Percentiles rank a stretch among this genome's conserved stretches.
Evolutionary conservation across 2,888 invertebrate genomes (phyloP).

Genomic region (Meliscaeva auricollis): DNA sequence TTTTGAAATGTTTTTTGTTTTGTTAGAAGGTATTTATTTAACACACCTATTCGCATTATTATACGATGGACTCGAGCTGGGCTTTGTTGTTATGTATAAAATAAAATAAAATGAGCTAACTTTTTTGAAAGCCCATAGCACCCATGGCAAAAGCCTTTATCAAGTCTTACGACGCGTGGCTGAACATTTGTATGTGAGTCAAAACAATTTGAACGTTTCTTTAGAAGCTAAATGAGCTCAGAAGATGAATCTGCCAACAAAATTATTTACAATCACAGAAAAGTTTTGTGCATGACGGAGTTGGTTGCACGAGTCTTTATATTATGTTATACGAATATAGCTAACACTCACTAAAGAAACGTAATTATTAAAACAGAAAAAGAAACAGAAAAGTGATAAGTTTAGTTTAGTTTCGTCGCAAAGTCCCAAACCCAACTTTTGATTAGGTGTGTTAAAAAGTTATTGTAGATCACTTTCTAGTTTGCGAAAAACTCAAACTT

Average conservation of each 20-base stretch:
- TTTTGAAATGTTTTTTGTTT: constrained; percentile 9
- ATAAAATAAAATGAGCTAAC: constrained; percentile 33
- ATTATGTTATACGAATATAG: too few relatives aligned
- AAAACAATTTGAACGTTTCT: not conserved
- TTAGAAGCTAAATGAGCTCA: too few relatives aligned
- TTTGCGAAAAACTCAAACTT: too few relatives aligned
- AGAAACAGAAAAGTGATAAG: too few relatives aligned
- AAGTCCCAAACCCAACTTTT: too few relatives aligned
- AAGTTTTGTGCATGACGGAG: not conserved
- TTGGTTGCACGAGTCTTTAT: too few relatives aligned
- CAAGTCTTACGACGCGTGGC: not conserved
- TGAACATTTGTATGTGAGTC: not conserved
- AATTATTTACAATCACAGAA: not conserved
- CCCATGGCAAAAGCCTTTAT: not conserved
- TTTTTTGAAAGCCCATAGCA: not conserved
- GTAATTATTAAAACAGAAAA: too few relatives aligned
- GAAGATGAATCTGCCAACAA: not conserved
- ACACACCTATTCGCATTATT: not conserved
- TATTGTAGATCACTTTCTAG: too few relatives aligned
- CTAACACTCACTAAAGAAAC: too few relatives aligned
- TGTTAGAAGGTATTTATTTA: constrained; percentile 1
- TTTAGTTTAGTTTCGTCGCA: too few relatives aligned
- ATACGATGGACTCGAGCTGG: not conserved
- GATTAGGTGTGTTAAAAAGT: too few relatives aligned
- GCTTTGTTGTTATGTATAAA: constrained; percentile 48